phyloP scores from a whole-genome alignment of 2,113 vertebrate genomes.

The Andinoacara biseriatus region DNA sequence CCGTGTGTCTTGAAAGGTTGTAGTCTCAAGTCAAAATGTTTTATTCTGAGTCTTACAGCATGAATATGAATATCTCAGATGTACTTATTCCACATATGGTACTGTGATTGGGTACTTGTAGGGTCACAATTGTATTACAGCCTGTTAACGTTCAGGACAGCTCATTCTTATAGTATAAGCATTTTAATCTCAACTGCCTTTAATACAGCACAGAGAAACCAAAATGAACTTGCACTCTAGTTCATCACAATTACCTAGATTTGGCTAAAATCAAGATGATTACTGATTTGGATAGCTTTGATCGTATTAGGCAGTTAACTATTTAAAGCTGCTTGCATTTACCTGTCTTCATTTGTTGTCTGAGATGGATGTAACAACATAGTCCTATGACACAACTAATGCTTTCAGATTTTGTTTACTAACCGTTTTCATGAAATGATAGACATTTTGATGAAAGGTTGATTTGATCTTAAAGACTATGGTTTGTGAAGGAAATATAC shows the following conservation, averaged over 20 bases:
- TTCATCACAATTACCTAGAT: not conserved
- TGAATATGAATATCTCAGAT: not conserved
- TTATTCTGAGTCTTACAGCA: constrained; percentile 4
- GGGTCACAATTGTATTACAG: constrained; percentile 32
- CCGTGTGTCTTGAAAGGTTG: not conserved
- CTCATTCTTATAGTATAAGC: constrained; percentile 12
- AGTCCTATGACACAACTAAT: not conserved
- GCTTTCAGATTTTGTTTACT: not conserved
- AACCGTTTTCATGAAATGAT: not conserved
- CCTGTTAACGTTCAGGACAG: constrained; percentile 28
- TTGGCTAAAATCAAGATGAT: not conserved
- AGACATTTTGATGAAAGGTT: not conserved
- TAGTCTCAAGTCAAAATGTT: not conserved
- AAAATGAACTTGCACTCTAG: not conserved
- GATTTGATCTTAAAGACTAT: not conserved
- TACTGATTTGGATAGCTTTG: too few relatives aligned
- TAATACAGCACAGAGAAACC: not conserved
- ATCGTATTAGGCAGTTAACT: too few relatives aligned
- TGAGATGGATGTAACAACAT: not conserved
- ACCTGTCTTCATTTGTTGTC: not conserved
- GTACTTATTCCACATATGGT: constrained; percentile 16
- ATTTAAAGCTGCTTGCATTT: too few relatives aligned
- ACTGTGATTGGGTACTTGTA: constrained; percentile 11
- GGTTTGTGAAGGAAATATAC: not conserved
- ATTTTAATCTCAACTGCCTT: not conserved